Evolutionary conservation across 2,888 invertebrate species (phyloP).

Genomic region (Calephelis perditalis): DNA sequence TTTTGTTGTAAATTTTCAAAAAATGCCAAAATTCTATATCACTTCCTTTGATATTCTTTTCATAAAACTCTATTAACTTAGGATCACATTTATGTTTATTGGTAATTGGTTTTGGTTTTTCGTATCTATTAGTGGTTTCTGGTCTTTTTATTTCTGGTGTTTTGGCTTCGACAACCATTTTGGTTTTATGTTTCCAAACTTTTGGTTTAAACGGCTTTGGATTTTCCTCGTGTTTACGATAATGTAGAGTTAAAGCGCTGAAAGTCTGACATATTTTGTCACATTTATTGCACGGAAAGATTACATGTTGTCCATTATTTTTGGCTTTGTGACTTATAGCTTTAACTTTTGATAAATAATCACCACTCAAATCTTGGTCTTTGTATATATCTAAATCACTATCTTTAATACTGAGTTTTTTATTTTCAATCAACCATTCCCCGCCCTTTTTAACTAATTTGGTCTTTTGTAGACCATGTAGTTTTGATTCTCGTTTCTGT

Average conservation of each 20-base stretch:
- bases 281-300: slow-evolving; percentile 56
- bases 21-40: slow-evolving; percentile 68
- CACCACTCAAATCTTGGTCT: slow-evolving; percentile 28
- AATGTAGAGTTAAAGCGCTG: slow-evolving; percentile 51
- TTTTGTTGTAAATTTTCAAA: slow-evolving; percentile 59
- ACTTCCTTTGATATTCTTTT: slow-evolving; percentile 52
- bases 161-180: slow-evolving; percentile 1
- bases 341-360: slow-evolving; percentile 46
- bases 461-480: slow-evolving; percentile 40
- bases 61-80: slow-evolving; percentile 51
- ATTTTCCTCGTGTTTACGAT: slow-evolving; percentile 47
- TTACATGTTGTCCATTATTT: slow-evolving; percentile 42
- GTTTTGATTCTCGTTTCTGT: slow-evolving; percentile 37
- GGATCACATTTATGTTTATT: slow-evolving; percentile 59
- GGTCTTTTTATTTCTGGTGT: slow-evolving; percentile 15
- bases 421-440: slow-evolving; percentile 54
- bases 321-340: slow-evolving; percentile 43
- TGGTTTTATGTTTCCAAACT: slow-evolving; percentile 47
- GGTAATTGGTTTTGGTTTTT: slow-evolving; percentile 48
- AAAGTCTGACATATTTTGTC: slow-evolving; percentile 55
- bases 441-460: slow-evolving; percentile 50
- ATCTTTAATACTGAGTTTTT: slow-evolving; percentile 32
- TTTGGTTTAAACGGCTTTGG: slow-evolving; percentile 52
- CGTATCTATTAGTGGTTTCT: slow-evolving; percentile 33
- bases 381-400: slow-evolving; percentile 24